Conservation (phyloP, 2,797 vertebrate species). For the Octomys mimax region DNA sequence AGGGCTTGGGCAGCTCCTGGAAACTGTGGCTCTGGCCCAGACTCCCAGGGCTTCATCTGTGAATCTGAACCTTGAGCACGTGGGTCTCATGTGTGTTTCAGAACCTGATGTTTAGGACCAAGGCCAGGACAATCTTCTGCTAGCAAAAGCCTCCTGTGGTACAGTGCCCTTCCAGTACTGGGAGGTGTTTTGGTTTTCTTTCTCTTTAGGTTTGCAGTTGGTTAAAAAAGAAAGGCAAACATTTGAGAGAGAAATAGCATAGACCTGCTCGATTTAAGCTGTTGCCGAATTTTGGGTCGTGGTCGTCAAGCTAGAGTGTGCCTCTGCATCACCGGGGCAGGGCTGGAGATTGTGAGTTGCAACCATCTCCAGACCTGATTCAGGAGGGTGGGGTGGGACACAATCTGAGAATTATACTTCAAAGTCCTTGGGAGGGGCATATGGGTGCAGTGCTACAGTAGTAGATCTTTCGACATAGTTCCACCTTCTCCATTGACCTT, state of each 20-base stretch:
- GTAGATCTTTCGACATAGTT: neutral
- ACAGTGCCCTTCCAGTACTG: constrained; percentile 35
- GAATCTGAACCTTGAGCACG: constrained; percentile 70
- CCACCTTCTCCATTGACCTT: neutral
- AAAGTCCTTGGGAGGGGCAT: neutral
- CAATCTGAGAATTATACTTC: neutral
- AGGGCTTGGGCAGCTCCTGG: neutral
- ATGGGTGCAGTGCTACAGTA: neutral
- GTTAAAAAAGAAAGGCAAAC: constrained; percentile 61
- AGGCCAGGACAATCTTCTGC: neutral
- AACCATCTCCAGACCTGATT: no score
- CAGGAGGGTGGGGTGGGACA: neutral
- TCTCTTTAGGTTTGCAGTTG: constrained; percentile 47
- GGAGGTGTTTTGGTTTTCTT: constrained; percentile 67
- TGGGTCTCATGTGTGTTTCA: fast-evolving
- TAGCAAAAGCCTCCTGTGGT: neutral
- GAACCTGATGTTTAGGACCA: neutral
- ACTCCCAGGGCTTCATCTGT: neutral
- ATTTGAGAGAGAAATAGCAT: neutral
- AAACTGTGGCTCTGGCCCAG: neutral
- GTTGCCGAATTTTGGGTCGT: neutral
- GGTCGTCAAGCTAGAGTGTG: neutral
- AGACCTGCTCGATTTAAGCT: neutral
- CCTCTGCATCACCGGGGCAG: fast-evolving
- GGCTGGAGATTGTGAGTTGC: no score